A percentile compares a stretch with the other conserved stretches of the same genome.
Evolutionary conservation across 2,113 vertebrate genomes (phyloP).

Genomic region (Orthonyx spaldingii): DNA sequence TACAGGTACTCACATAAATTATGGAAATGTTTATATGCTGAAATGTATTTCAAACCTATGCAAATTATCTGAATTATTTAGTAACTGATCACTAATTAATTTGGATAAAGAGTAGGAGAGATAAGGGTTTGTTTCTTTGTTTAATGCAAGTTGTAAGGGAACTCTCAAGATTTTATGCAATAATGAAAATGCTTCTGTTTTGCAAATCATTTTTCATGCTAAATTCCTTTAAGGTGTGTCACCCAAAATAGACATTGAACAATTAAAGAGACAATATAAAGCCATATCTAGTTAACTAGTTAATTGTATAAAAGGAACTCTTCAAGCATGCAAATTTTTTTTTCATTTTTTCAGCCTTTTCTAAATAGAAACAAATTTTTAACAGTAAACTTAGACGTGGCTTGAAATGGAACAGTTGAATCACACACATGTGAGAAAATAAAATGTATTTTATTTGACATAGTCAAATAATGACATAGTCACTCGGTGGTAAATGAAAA

Average conservation of each 20-base stretch:
- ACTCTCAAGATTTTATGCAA: not conserved
- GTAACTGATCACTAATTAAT: not conserved
- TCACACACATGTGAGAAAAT: not conserved
- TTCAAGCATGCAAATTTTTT: not conserved
- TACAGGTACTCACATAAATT: conserved; percentile 81
- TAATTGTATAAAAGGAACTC: not conserved
- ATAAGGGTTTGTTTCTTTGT: not conserved
- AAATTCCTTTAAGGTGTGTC: not conserved
- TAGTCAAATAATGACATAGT: too few relatives aligned
- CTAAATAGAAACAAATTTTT: not conserved
- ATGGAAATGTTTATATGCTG: not conserved
- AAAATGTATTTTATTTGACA: too few relatives aligned
- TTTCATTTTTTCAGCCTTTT: not conserved
- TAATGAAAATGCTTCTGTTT: not conserved
- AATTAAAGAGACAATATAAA: not conserved
- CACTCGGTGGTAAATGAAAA: not conserved
- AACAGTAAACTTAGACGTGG: not conserved
- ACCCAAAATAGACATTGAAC: not conserved
- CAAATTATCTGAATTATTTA: not conserved
- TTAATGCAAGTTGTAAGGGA: not conserved
- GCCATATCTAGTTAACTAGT: not conserved
- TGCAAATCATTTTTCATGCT: not conserved
- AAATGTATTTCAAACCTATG: not conserved
- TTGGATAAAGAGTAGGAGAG: not conserved
- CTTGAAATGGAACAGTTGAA: not conserved